Base-by-base conservation (phyloP, 2,888 invertebrate species). In the Tetragnatha montana region DNA sequence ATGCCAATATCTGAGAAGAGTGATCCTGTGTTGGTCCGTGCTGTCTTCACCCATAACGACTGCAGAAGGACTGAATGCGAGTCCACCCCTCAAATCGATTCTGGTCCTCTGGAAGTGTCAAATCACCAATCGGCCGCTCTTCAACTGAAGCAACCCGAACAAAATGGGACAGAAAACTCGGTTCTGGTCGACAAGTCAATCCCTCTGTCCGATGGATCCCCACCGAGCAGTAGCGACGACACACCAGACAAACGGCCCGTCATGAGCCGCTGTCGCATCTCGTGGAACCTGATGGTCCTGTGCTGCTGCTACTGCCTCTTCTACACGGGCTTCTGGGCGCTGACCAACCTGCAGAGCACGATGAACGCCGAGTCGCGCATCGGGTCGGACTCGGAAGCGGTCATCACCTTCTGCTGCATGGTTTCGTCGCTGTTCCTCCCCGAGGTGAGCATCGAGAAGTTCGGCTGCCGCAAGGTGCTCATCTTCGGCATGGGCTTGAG, bases 341-440 rank as follows among this genome's bases (percentile, higher is more conserved):
- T 79, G 14, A 19, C 74, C 21, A 91, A 91, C 74, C 75, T 91
- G 21, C 85, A 89, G 71, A 89, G 86, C 50, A 89, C 87, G n/a
- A 70, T 89, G 50, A 89, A 89, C 19, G 51, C 69, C 51, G 73
- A 8, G 8, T 97, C 97, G 93, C 98, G 98, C 81, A 95, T 98
- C 81, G 98, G 98, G 70, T 97, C 97, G 0, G 96, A 97, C 3
- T 97, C 98, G 7, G 94, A 98, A 88, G 96, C 97, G 93, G 97
- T 98, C 73, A 96, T 99, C 92, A 99, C 99, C 94, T 97, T 97
- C 69, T 47, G n/a, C 14, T 73, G 69, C 91, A 98, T 99, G 86
- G 95, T 98, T 19, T 98, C 98, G 89, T 98, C 98, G 94, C 97
- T 99, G 94, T 98, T 99, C 94, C 96, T 99, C 94, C 96, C 98